Percentiles rank a stretch among this genome's conserved stretches.
Evolutionary conservation across 2,888 invertebrate species (phyloP).

Genomic region (Drosophila koepferae): DNA sequence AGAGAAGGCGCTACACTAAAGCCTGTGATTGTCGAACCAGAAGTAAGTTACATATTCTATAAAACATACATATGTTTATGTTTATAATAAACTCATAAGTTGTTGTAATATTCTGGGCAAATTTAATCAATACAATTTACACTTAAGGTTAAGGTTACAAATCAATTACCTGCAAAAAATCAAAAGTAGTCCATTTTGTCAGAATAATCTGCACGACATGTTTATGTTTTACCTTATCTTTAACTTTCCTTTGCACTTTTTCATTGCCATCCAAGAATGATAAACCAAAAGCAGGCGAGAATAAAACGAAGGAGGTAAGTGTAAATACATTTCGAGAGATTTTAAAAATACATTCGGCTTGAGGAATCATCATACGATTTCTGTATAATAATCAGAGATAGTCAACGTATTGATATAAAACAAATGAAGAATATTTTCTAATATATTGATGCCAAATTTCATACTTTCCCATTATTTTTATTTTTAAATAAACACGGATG

Average conservation of each 20-base stretch:
- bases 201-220: background rate
- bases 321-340: background rate
- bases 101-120: background rate
- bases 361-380: background rate
- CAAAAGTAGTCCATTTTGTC: background rate
- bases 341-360: background rate
- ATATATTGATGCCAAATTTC: background rate
- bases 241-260: constrained; percentile 8
- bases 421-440: background rate
- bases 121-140: background rate
- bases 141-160: background rate
- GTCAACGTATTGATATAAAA: background rate
- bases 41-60: constrained; percentile 66
- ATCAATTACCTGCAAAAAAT: background rate
- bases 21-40: constrained; percentile 84
- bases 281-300: constrained; percentile 25
- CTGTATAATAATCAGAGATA: background rate
- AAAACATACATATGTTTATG: background rate
- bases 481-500: too few relatives aligned
- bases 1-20: constrained; percentile 80
- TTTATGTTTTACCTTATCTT: background rate
- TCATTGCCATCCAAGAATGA: constrained; percentile 24
- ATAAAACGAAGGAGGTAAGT: constrained; percentile 50
- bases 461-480: too few relatives aligned
- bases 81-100: background rate